Base-by-base conservation (phyloP, 2,888 invertebrate species). In the Vanessa cardui region DNA sequence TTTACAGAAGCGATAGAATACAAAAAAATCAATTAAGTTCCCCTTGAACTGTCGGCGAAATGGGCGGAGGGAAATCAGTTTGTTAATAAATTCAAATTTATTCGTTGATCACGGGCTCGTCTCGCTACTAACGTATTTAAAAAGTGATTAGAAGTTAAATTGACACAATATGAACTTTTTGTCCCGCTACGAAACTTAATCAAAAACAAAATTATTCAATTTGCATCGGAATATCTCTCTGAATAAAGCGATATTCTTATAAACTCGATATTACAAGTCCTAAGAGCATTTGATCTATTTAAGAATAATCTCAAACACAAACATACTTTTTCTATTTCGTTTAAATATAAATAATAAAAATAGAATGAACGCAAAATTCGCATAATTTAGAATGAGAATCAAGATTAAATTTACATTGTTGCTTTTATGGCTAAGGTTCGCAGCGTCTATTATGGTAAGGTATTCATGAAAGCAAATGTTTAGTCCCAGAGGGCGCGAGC, bases 161-260 rank as follows among this genome's bases (percentile, higher is more conserved):
- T 92, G 92, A 90, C 91, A 92, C 91, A 92, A 90, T 91, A 91
- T 87, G 90, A 90, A 91, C 87, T 92, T 92, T 92, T 91, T 92
- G 89, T 90, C 80, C 80, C 79, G 78, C 80, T 76, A 72, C 79
- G 79, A 72, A 74, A 76, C 79, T 83, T 89, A 88, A 90, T 90
- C 84, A 86, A 83, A 86, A 86, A 84, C 83, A 79, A 82, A 85
- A 88, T 90, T 88, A 91, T 90, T 88, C 85, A 88, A 90, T 92
- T 90, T 90, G 80, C 81, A 81, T 81, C 78, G 77, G 80, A 81
- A 84, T 83, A 77, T 77, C 64, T 59, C 65, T 64, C 64, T 69
- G 62, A 61, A 52, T 58, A 64, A 62, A 50, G 39, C 50, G 12
- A 46, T 52, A 52, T 63, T 62, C 60, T 61, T 58, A 54, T 52